A percentile compares a stretch with the other conserved stretches of the same genome.
Evolutionary conservation across 2,113 vertebrate species (phyloP).

Genomic region (Hystrix brachyura): DNA sequence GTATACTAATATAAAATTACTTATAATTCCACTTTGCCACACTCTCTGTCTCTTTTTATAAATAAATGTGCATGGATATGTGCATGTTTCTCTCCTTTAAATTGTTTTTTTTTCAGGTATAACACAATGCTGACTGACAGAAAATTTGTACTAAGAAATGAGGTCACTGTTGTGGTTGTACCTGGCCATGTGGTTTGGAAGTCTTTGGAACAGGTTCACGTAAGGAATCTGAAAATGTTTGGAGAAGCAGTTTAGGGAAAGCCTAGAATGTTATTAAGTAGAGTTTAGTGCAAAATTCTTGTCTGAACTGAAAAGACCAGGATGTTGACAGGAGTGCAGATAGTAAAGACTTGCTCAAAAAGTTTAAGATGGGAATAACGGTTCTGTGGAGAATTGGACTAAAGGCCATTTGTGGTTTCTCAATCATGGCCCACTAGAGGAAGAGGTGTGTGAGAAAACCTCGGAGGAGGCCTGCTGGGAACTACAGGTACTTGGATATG

Average conservation of each 20-base stretch:
- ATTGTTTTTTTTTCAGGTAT: neutral
- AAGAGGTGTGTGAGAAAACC: neutral
- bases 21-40: neutral
- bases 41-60: neutral
- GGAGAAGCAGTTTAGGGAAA: neutral
- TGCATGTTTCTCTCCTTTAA: neutral
- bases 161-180: neutral
- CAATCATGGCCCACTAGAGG: neutral
- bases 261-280: neutral
- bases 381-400: neutral
- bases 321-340: neutral
- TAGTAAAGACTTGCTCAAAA: neutral
- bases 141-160: neutral
- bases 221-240: neutral
- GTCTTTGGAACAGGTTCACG: neutral
- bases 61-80: neutral
- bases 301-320: neutral
- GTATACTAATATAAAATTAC: neutral
- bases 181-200: neutral
- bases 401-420: neutral
- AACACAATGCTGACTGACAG: neutral
- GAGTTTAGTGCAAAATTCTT: neutral
- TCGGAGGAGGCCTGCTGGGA: neutral
- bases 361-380: neutral
- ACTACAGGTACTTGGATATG: neutral